Percentiles rank a stretch among this genome's conserved stretches.
Evolutionary conservation across 2,888 invertebrate species (phyloP).

Genomic region (Neoascia interrupta): DNA sequence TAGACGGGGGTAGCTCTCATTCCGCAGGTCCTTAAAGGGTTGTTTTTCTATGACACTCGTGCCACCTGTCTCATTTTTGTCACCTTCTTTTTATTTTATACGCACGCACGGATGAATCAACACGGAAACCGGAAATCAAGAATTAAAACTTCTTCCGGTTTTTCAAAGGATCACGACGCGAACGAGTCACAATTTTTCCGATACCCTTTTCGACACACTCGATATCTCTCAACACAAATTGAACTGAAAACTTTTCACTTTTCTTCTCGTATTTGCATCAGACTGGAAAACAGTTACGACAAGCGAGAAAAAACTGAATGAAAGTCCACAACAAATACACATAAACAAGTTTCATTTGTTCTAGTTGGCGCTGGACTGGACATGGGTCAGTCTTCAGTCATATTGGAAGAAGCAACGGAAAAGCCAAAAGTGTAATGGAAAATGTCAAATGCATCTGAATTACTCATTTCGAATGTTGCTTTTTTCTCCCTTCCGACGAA

Average conservation of each 20-base stretch:
- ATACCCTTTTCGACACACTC: conserved; percentile 30
- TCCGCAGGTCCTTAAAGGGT: conserved; percentile 3
- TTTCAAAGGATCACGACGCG: conserved; percentile 43
- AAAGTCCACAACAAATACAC: conserved; percentile 27
- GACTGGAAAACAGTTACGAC: not conserved
- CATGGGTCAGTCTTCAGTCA: conserved; percentile 32
- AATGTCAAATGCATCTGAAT: conserved; percentile 37
- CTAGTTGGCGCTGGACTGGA: conserved; percentile 7
- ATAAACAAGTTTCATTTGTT: not conserved
- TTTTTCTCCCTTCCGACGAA: too few species aligned
- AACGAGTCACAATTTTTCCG: conserved; percentile 6
- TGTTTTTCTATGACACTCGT: not conserved
- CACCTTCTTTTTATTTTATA: conserved; percentile 20
- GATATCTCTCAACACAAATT: conserved; percentile 44
- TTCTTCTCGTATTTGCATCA: conserved; percentile 11
- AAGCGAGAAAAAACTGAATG: conserved; percentile 17
- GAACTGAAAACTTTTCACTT: conserved; percentile 39
- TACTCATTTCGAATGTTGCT: not conserved
- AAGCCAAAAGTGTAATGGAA: conserved; percentile 20
- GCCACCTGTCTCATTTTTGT: conserved; percentile 19
- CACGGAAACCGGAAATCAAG: conserved; percentile 21
- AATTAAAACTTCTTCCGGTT: conserved; percentile 13
- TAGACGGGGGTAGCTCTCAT: not conserved
- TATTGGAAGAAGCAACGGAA: too few species aligned
- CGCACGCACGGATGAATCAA: conserved; percentile 8